Percentiles rank a stretch among this genome's conserved stretches.
These are phyloP conservation scores for Apoda limacodes DNA, from an alignment of 2,888 invertebrate genomes.

Conservation along the genomic window DNA sequence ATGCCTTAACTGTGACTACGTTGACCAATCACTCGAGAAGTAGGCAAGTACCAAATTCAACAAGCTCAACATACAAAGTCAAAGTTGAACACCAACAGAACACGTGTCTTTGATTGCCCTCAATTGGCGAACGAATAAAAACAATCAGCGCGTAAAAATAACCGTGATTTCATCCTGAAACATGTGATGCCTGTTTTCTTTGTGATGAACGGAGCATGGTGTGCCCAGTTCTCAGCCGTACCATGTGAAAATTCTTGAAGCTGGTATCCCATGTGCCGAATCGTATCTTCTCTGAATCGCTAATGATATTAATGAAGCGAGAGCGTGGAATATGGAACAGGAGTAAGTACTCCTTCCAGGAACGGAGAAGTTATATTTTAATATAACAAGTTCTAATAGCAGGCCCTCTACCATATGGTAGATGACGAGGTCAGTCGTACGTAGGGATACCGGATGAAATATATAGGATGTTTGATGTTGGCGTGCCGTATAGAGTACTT, in stretches of 20 bases:
- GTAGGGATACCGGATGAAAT: no score
- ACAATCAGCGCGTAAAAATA: conserved; percentile 69
- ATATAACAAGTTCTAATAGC: no score
- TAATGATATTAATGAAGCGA: conserved; percentile 47
- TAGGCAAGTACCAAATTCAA: conserved; percentile 35
- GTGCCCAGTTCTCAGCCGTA: conserved; percentile 42
- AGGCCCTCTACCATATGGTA: no score
- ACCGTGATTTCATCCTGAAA: conserved; percentile 66
- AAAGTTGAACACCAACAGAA: conserved; percentile 52
- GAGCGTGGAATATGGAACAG: conserved; percentile 1
- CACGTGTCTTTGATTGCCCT: conserved; percentile 68
- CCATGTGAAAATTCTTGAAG: conserved; percentile 58
- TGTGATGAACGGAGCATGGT: conserved; percentile 38
- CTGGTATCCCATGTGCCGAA: conserved; percentile 47
- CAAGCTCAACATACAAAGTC: conserved; percentile 51
- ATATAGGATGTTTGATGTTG: no score
- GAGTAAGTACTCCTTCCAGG: conserved; percentile 11
- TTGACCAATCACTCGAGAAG: conserved; percentile 15
- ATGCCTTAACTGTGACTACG: no score
- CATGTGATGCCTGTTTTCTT: conserved; percentile 62
- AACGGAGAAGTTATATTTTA: no score
- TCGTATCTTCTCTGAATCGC: conserved; percentile 33
- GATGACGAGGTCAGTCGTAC: no score
- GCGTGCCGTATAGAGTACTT: no score
- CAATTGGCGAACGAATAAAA: conserved; percentile 70